Percentiles rank a stretch among this genome's conserved stretches.
These are phyloP conservation scores for Venustaconcha ellipsiformis DNA, from an alignment of 1,140 invertebrate genomes.

Conservation along the genomic window DNA sequence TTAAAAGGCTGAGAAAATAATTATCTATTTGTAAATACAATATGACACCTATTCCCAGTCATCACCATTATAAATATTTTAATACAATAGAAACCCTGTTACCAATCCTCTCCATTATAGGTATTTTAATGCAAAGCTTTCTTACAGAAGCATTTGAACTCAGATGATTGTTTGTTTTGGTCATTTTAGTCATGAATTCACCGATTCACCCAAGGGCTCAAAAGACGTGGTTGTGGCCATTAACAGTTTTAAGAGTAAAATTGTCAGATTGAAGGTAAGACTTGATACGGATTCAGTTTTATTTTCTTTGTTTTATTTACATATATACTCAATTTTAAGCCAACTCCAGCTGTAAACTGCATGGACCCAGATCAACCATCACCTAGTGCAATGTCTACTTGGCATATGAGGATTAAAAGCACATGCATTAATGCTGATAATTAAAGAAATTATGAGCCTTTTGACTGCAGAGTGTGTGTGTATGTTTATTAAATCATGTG, in stretches of 20 bases:
- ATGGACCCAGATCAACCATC: no score
- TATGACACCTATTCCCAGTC: no score
- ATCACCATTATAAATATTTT: no score
- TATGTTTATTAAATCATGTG: neutral
- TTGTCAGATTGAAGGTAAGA: slow-evolving; percentile 83
- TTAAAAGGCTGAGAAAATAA: no score
- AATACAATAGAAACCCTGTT: no score
- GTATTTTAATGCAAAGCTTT: no score
- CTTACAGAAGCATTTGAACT: neutral
- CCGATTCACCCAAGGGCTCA: slow-evolving; percentile 77
- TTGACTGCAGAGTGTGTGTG: neutral
- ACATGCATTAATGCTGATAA: neutral
- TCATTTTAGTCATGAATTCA: slow-evolving; percentile 78
- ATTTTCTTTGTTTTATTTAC: slow-evolving; percentile 2
- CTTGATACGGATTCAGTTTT: neutral
- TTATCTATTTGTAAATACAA: no score
- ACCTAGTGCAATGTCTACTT: no score
- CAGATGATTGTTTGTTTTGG: neutral
- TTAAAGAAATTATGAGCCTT: neutral
- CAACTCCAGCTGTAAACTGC: neutral
- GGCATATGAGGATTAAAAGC: neutral
- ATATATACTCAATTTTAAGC: neutral
- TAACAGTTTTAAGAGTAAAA: slow-evolving; percentile 89
- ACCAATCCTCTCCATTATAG: no score
- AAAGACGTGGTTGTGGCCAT: slow-evolving; percentile 84